Conservation (phyloP, 2,888 invertebrate species). For the Rhorus exstirpatorius region DNA sequence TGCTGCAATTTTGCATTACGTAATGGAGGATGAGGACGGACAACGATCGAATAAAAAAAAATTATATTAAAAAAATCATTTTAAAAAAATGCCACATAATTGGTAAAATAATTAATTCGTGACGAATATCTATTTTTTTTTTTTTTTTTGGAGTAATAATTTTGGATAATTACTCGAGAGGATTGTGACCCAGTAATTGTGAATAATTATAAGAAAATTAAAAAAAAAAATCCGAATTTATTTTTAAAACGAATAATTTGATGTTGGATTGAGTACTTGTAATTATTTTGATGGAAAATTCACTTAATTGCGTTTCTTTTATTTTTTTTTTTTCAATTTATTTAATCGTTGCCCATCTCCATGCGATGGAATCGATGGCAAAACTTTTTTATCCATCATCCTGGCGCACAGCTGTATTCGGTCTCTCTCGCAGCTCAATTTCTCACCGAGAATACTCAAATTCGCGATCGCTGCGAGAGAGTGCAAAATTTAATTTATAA, state of each 20-base stretch:
- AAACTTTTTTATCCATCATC: constrained; percentile 12
- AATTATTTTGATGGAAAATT: too few species aligned
- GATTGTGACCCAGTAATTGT: too few species aligned
- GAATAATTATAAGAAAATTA: too few species aligned
- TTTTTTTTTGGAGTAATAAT: background rate
- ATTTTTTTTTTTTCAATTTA: constrained; percentile 12
- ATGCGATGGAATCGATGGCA: constrained; percentile 6
- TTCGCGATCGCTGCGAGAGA: background rate
- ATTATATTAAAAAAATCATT: background rate
- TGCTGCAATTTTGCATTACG: constrained; percentile 17
- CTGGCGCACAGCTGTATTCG: constrained; percentile 30
- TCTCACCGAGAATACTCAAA: background rate
- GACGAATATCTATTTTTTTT: too few species aligned
- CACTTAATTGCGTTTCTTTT: background rate
- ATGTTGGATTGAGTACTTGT: too few species aligned
- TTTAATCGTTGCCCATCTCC: background rate
- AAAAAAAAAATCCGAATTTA: too few species aligned
- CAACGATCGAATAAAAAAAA: constrained; percentile 2
- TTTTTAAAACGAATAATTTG: too few species aligned
- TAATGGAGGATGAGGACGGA: constrained; percentile 5
- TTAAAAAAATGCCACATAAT: background rate
- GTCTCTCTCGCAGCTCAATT: constrained; percentile 20
- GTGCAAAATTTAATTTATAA: constrained; percentile 21
- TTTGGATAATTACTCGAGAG: too few species aligned
- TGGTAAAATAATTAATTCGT: background rate